Percentiles rank a stretch among this genome's conserved stretches.
phyloP scores from a whole-genome alignment of 1,140 invertebrate species.

The Aradophagus sp. region DNA sequence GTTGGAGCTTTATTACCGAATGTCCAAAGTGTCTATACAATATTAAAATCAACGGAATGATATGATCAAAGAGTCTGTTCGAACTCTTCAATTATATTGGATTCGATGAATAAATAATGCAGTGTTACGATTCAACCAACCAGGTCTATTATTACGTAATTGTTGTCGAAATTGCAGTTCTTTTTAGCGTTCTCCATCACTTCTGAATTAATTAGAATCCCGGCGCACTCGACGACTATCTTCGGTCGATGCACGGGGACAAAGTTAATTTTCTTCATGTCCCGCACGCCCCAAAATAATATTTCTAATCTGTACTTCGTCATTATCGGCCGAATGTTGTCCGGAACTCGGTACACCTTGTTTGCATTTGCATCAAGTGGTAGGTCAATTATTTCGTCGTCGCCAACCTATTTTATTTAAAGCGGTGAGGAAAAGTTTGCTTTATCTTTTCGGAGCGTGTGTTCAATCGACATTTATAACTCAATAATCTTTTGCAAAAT shows the following conservation, averaged over 20 bases:
- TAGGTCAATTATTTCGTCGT: constrained; percentile 58
- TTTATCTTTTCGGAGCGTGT: no score
- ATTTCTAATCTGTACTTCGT: constrained; percentile 75
- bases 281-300: constrained; percentile 79
- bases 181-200: constrained; percentile 74
- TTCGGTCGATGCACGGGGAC: constrained; percentile 74
- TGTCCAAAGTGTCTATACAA: no score
- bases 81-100: constrained; percentile 9
- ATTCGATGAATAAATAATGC: constrained; percentile 18
- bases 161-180: constrained; percentile 73
- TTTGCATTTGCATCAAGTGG: constrained; percentile 53
- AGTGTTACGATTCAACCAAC: constrained; percentile 60
- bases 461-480: no score
- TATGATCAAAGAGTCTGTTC: no score
- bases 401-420: constrained; percentile 44
- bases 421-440: no score
- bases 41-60: no score
- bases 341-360: constrained; percentile 71
- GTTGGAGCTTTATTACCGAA: no score
- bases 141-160: constrained; percentile 71
- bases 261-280: constrained; percentile 74
- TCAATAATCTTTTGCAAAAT: no score
- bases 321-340: constrained; percentile 74
- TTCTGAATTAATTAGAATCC: constrained; percentile 75
- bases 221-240: constrained; percentile 76